A percentile compares a stretch with the other conserved stretches of the same genome.
phyloP scores from a whole-genome alignment of 1,140 invertebrate genomes.

The Aradophagus sp. region DNA sequence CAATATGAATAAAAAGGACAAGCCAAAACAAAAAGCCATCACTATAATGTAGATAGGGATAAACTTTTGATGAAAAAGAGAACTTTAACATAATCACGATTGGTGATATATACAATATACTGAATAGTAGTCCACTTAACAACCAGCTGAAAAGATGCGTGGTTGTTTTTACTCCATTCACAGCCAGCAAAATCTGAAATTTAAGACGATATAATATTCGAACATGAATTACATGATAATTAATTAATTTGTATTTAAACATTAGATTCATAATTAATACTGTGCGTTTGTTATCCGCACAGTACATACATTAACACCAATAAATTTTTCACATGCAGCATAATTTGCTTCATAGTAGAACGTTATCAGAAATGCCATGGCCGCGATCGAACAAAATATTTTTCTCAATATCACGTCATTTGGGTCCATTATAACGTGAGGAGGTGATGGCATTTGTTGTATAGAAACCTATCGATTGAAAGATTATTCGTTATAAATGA shows the following conservation, averaged over 20 bases:
- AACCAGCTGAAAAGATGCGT: conserved; percentile 71
- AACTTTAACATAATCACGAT: conserved; percentile 65
- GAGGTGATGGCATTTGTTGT: conserved; percentile 72
- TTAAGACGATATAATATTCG: no score
- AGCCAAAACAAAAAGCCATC: conserved; percentile 71
- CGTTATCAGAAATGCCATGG: conserved; percentile 66
- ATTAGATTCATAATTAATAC: no score
- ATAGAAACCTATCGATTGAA: conserved; percentile 65
- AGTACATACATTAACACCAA: conserved; percentile 71
- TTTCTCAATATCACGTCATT: conserved; percentile 54
- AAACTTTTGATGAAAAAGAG: conserved; percentile 61
- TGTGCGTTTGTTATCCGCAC: no score
- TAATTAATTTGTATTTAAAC: no score
- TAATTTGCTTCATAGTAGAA: conserved; percentile 67
- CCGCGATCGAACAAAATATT: conserved; percentile 60
- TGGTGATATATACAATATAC: conserved; percentile 62
- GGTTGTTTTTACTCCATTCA: conserved; percentile 68
- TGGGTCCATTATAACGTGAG: conserved; percentile 62
- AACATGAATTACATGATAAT: no score
- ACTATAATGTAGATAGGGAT: conserved; percentile 67
- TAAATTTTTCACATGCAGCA: conserved; percentile 68
- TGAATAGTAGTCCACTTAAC: conserved; percentile 65
- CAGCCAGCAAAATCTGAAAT: conserved; percentile 67
- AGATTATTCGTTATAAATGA: no score
- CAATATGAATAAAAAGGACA: conserved; percentile 62